Percentiles rank a stretch among this genome's conserved stretches.
Evolutionary conservation across 2,797 vertebrate species (phyloP).

Genomic region (Allobates femoralis): DNA sequence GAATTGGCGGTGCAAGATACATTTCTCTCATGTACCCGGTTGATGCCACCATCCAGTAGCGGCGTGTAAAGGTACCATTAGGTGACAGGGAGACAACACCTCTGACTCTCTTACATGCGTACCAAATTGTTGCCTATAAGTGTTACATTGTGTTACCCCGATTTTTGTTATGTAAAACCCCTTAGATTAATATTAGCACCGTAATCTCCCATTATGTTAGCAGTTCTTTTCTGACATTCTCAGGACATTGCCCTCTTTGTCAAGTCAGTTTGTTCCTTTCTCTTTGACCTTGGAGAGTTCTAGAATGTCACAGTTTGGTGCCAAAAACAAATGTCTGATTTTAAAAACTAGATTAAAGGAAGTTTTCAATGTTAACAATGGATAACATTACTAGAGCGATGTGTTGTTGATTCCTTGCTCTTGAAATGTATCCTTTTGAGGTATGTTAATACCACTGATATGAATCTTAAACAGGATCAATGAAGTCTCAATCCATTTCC

Average conservation of each 20-base stretch:
- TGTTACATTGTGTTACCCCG: too few species aligned
- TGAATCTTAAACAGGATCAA: neutral
- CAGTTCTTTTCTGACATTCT: neutral
- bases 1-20: too few species aligned
- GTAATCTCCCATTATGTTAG: too few species aligned
- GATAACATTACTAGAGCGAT: neutral
- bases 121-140: too few species aligned
- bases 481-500: neutral
- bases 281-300: neutral
- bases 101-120: too few species aligned
- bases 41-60: too few species aligned
- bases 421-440: neutral
- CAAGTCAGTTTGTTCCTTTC: neutral
- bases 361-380: neutral
- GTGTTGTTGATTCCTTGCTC: neutral
- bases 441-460: constrained; percentile 29
- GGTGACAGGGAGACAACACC: too few species aligned
- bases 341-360: neutral
- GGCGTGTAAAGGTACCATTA: too few species aligned
- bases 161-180: too few species aligned
- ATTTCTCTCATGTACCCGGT: too few species aligned
- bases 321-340: neutral
- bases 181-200: too few species aligned
- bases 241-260: neutral
- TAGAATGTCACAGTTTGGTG: neutral